Conservation (phyloP, 2,113 vertebrate genomes). For the Prietella phreatophila region DNA sequence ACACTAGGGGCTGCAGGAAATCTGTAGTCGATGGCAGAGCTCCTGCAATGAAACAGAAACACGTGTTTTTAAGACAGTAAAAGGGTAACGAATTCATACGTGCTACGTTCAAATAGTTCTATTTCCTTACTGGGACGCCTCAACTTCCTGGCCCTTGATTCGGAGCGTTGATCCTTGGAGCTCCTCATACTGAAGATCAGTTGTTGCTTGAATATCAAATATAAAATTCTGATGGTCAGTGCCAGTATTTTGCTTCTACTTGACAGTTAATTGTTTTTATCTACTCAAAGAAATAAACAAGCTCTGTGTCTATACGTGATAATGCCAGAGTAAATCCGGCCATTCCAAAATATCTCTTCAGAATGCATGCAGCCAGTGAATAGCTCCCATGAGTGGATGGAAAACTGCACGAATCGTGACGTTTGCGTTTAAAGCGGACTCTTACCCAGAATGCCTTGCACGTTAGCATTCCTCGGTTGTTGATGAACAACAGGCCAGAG, state of each 20-base stretch:
- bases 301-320: background rate
- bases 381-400: background rate
- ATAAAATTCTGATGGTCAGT: background rate
- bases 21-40: constrained; percentile 41
- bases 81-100: background rate
- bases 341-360: too few species aligned
- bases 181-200: constrained; percentile 29
- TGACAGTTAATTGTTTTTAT: background rate
- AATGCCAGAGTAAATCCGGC: too few species aligned
- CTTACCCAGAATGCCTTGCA: constrained; percentile 61
- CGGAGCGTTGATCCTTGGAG: constrained; percentile 10
- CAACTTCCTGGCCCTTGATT: constrained; percentile 22
- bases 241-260: background rate
- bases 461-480: constrained; percentile 11
- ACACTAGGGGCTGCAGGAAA: constrained; percentile 11
- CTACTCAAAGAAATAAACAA: background rate
- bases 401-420: background rate
- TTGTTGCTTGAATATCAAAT: constrained; percentile 31
- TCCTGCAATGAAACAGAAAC: constrained; percentile 35
- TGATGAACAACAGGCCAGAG: constrained; percentile 66
- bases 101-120: background rate
- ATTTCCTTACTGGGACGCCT: background rate
- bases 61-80: background rate
- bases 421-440: background rate
- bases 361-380: background rate